phyloP scores from a whole-genome alignment of 2,797 vertebrate genomes.

The Glossophaga mutica region DNA sequence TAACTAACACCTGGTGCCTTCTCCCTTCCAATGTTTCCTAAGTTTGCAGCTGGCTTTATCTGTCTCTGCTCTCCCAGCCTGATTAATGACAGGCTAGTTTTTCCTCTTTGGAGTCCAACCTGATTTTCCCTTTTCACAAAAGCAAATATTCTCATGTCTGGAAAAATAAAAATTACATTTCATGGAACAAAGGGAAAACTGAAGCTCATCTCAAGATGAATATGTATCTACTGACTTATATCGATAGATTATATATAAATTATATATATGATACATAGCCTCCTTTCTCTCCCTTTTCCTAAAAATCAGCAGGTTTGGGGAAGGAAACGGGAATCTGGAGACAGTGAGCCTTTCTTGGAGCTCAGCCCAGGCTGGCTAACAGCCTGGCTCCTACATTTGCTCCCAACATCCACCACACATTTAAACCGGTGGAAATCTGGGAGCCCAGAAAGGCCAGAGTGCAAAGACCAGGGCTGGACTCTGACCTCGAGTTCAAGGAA shows the following conservation, averaged over 20 bases:
- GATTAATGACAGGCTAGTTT: not conserved
- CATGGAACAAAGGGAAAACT: not conserved
- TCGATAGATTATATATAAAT: not conserved
- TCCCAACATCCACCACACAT: not conserved
- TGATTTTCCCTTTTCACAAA: not conserved
- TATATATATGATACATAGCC: not conserved
- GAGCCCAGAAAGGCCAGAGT: not conserved
- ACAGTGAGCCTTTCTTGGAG: not conserved
- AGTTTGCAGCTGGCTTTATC: not conserved
- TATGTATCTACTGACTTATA: not conserved
- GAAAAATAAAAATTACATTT: constrained; percentile 12
- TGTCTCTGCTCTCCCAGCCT: not conserved
- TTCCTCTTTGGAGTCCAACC: not conserved
- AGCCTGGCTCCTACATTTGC: not conserved
- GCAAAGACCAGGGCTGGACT: not conserved
- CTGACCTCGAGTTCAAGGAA: not conserved
- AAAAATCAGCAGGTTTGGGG: not conserved
- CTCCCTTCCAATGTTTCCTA: not conserved
- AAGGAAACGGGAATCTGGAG: not conserved
- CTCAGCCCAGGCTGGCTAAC: not conserved
- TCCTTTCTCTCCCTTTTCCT: not conserved
- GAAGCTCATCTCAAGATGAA: not conserved
- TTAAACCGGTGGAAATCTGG: not conserved
- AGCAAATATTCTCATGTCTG: not conserved
- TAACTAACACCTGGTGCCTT: not conserved